Conservation (phyloP, 2,888 invertebrate species). For the Cheilosia vulpina region DNA sequence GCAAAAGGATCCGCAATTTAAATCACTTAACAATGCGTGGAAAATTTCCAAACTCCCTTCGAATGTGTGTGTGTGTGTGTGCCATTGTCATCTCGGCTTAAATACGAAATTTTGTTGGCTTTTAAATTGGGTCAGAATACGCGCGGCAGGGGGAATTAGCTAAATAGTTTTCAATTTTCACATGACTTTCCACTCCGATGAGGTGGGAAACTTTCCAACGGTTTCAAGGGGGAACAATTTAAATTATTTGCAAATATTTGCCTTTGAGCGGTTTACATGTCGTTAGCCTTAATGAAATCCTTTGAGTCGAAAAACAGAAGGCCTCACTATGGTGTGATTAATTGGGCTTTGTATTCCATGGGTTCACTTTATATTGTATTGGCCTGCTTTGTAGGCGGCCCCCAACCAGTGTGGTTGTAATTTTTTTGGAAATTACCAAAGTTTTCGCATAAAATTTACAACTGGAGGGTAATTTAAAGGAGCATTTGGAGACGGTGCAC, state of each 20-base stretch:
- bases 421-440: constrained; percentile 55
- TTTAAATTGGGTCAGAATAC: constrained; percentile 38
- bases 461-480: constrained; percentile 44
- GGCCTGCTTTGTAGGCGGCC: constrained; percentile 20
- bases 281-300: constrained; percentile 44
- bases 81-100: constrained; percentile 24
- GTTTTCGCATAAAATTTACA: constrained; percentile 60
- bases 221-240: constrained; percentile 44
- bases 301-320: constrained; percentile 5
- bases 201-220: constrained; percentile 31
- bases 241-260: constrained; percentile 59
- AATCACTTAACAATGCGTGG: constrained; percentile 64
- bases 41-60: constrained; percentile 19
- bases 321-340: constrained; percentile 51
- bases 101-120: constrained; percentile 9
- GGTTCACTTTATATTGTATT: constrained; percentile 2
- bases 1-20: constrained; percentile 54
- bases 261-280: constrained; percentile 31
- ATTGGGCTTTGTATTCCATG: constrained; percentile 37
- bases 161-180: constrained; percentile 69
- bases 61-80: constrained; percentile 1
- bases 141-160: constrained; percentile 32
- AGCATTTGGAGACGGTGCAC: neutral
- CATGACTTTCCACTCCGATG: constrained; percentile 6
- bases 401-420: constrained; percentile 14